Conservation (phyloP, 2,888 invertebrate species). For the Hipparchia semele region DNA sequence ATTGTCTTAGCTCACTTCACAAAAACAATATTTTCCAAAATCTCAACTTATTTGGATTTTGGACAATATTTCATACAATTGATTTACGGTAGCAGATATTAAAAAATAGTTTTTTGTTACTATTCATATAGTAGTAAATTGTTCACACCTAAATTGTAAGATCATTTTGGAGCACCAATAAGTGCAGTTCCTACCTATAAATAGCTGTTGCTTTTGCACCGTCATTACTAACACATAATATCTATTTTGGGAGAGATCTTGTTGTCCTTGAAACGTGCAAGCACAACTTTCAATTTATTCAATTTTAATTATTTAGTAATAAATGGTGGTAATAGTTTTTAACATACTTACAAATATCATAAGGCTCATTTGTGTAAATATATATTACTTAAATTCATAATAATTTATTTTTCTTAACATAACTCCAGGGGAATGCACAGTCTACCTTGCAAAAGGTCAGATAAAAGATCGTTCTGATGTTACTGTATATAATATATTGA, state of each 20-base stretch:
- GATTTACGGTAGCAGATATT: slow-evolving; percentile 6
- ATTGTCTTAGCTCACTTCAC: neutral
- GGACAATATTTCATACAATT: neutral
- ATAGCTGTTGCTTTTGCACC: slow-evolving; percentile 29
- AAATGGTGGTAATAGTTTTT: slow-evolving; percentile 18
- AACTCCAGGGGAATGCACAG: no score
- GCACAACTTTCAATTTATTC: slow-evolving; percentile 24
- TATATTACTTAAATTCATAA: neutral
- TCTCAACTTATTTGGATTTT: neutral
- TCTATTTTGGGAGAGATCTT: slow-evolving; percentile 39
- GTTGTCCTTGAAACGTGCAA: slow-evolving; percentile 31
- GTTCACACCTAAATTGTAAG: slow-evolving; percentile 15
- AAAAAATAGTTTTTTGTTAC: slow-evolving; percentile 26
- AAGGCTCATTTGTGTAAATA: slow-evolving; percentile 22
- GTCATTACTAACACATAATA: slow-evolving; percentile 29
- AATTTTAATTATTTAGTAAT: slow-evolving; percentile 21
- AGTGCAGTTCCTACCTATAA: slow-evolving; percentile 18
- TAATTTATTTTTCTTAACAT: slow-evolving; percentile 29
- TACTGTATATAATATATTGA: no score
- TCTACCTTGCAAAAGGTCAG: no score
- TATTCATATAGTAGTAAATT: slow-evolving; percentile 36
- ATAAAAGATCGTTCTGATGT: no score
- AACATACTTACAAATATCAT: slow-evolving; percentile 26
- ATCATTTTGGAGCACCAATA: slow-evolving; percentile 35
- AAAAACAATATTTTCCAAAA: neutral